phyloP scores from a whole-genome alignment of 2,113 vertebrate genomes.

The Brachypteracias leptosomus region DNA sequence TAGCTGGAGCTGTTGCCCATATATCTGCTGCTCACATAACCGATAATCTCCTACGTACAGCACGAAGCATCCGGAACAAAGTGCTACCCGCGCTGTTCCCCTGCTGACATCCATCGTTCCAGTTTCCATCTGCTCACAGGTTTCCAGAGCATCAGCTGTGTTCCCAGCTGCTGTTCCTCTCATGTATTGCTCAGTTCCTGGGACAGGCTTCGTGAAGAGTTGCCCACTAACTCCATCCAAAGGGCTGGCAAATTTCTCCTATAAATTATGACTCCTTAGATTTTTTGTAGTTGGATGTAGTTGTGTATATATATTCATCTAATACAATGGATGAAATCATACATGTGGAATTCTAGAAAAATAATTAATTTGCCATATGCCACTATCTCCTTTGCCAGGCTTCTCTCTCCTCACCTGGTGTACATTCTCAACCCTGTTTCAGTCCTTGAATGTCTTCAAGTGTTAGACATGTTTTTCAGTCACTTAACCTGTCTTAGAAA shows the following conservation, averaged over 20 bases:
- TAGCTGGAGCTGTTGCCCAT: not conserved
- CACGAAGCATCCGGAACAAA: conserved; percentile 3
- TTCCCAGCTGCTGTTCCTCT: not conserved
- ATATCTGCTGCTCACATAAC: conserved; percentile 17
- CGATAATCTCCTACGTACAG: not conserved
- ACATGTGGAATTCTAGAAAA: not conserved
- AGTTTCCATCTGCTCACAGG: not conserved
- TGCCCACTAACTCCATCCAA: not conserved
- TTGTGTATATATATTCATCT: not conserved
- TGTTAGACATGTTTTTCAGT: not conserved
- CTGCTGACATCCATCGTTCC: conserved; percentile 1
- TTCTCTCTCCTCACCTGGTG: not conserved
- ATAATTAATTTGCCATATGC: not conserved
- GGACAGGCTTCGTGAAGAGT: not conserved
- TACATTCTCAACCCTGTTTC: not conserved
- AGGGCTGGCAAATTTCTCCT: not conserved
- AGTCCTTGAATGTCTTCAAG: not conserved
- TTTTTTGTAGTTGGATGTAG: not conserved
- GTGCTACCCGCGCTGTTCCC: not conserved
- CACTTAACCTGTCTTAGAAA: not conserved
- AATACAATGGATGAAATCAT: not conserved
- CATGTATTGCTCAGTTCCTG: accelerated
- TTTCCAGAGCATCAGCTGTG: conserved; percentile 4
- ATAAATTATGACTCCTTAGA: not conserved
- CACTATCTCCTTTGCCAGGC: not conserved